These are phyloP conservation scores for Drosophila formosana DNA, from an alignment of 2,888 invertebrate genomes.

Conservation along the genomic window DNA sequence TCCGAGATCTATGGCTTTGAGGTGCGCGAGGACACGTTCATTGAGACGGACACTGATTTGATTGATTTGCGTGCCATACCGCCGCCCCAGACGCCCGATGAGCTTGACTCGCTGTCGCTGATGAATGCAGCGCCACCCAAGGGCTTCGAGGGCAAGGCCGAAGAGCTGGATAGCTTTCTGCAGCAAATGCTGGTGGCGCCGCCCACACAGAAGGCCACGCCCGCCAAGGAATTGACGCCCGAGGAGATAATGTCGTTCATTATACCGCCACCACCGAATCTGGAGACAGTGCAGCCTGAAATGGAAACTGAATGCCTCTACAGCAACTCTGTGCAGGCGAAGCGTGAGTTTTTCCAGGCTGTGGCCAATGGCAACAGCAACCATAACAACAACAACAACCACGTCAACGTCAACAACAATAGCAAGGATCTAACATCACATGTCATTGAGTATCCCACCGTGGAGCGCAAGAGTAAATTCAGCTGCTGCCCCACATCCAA, in stretches of 20 bases:
- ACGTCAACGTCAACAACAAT: slow-evolving; percentile 9
- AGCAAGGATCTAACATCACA: slow-evolving; percentile 78
- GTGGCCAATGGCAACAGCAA: slow-evolving; percentile 63
- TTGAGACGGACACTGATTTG: slow-evolving; percentile 92
- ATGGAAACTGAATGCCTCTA: slow-evolving; percentile 85
- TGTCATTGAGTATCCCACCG: slow-evolving; percentile 90
- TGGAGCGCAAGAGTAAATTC: slow-evolving; percentile 90
- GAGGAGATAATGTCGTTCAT: slow-evolving; percentile 94
- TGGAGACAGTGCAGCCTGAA: slow-evolving; percentile 84
- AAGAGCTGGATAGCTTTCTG: slow-evolving; percentile 93
- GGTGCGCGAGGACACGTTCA: slow-evolving; percentile 85
- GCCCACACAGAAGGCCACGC: slow-evolving; percentile 90
- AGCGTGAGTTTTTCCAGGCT: slow-evolving; percentile 65
- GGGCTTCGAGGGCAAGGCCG: slow-evolving; percentile 88
- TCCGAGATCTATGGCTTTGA: slow-evolving; percentile 85
- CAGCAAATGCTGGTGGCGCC: slow-evolving; percentile 92
- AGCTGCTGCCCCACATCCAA: slow-evolving; percentile 89
- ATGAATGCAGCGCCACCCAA: slow-evolving; percentile 91
- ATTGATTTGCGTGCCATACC: slow-evolving; percentile 95
- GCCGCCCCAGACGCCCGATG: slow-evolving; percentile 94
- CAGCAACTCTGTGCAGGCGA: slow-evolving; percentile 85
- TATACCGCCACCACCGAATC: slow-evolving; percentile 91
- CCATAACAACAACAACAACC: slow-evolving; percentile 25
- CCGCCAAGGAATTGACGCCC: slow-evolving; percentile 91
- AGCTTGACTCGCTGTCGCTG: slow-evolving; percentile 90